A percentile compares a stretch with the other conserved stretches of the same genome.
Evolutionary conservation across 2,113 vertebrate species (phyloP).

Genomic region (Pionites leucogaster): DNA sequence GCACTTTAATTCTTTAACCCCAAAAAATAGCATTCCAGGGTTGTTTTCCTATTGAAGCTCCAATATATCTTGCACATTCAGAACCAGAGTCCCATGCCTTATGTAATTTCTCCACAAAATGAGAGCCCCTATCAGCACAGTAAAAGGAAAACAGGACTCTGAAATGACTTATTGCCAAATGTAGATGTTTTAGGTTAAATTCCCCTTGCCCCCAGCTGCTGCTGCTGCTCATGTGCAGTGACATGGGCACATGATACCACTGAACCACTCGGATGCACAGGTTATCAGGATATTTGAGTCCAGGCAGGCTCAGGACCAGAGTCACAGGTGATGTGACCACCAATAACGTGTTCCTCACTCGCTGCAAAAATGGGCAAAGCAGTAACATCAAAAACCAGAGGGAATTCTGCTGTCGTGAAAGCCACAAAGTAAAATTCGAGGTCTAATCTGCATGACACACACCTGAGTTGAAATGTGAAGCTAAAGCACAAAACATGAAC

Average conservation of each 20-base stretch:
- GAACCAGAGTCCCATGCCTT: neutral
- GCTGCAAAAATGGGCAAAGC: neutral
- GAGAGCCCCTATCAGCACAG: neutral
- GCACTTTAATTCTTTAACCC: neutral
- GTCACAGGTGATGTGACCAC: constrained; percentile 12
- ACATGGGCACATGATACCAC: neutral
- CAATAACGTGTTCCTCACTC: accelerated
- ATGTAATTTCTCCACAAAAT: neutral
- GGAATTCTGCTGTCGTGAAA: neutral
- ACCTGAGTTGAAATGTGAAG: neutral
- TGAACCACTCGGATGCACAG: neutral
- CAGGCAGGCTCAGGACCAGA: neutral
- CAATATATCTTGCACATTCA: neutral
- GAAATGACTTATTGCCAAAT: neutral
- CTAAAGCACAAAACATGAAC: neutral
- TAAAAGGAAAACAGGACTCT: neutral
- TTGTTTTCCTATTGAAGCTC: neutral
- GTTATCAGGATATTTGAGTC: constrained; percentile 36
- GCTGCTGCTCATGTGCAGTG: neutral
- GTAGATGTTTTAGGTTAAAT: neutral
- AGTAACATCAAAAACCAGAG: neutral
- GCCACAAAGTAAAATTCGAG: neutral
- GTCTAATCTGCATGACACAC: neutral
- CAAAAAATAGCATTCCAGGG: neutral
- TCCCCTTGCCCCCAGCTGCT: neutral